Percentiles rank a stretch among this genome's conserved stretches.
These are phyloP conservation scores for Stenolophus ochropezus DNA, from an alignment of 2,888 invertebrate species.

Conservation along the genomic window DNA sequence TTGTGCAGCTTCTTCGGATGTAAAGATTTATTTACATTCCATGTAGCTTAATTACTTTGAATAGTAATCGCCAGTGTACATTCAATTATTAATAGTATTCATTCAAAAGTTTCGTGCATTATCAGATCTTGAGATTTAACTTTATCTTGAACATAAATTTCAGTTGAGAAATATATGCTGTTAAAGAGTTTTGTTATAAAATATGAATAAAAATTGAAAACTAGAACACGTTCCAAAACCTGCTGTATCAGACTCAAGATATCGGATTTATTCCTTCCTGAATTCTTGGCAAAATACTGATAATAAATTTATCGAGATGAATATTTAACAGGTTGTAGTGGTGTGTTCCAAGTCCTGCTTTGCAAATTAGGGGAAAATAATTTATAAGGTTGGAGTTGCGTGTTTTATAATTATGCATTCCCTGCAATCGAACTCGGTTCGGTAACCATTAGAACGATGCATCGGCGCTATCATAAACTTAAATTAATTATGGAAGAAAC, in stretches of 20 bases:
- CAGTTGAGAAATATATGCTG: not conserved
- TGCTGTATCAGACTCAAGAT: not conserved
- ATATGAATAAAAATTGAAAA: not conserved
- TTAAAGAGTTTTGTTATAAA: not conserved
- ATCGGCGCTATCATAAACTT: not conserved
- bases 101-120: no score
- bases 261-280: not conserved
- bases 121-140: no score
- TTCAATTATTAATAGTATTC: no score
- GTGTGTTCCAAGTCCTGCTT: not conserved
- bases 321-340: not conserved
- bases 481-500: constrained; percentile 15
- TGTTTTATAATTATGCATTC: constrained; percentile 8
- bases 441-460: constrained; percentile 7
- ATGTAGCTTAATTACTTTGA: no score
- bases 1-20: no score
- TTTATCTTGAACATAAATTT: no score
- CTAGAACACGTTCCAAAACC: not conserved
- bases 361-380: not conserved
- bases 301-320: not conserved
- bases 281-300: not conserved
- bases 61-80: no score
- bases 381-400: not conserved
- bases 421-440: constrained; percentile 6
- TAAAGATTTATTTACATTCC: no score